Percentiles rank a stretch among this genome's conserved stretches.
Conservation (phyloP, 2,113 vertebrate genomes). For the Vombatus ursinus region DNA sequence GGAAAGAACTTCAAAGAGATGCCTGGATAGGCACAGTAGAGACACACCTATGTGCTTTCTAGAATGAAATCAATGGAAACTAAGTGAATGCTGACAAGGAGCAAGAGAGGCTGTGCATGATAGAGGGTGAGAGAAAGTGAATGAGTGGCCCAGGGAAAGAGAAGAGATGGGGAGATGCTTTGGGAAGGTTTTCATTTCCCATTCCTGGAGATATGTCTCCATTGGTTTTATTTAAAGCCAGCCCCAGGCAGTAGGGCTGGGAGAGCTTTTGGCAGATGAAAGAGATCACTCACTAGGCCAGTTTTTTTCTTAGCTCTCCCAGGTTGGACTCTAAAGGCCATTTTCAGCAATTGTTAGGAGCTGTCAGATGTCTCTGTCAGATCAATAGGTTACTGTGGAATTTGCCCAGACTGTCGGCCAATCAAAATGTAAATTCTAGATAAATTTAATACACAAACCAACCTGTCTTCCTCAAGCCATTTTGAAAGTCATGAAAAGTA, state of each 20-base stretch:
- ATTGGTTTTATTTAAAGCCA: constrained; percentile 78
- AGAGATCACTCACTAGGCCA: constrained; percentile 78
- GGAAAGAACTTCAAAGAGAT: constrained; percentile 29
- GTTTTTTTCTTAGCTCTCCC: constrained; percentile 65
- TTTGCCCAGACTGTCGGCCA: constrained; percentile 79
- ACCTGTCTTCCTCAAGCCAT: constrained; percentile 80
- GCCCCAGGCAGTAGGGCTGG: constrained; percentile 70
- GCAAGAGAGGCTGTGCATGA: constrained; percentile 21
- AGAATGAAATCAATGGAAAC: constrained; percentile 22
- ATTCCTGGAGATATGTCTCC: constrained; percentile 78
- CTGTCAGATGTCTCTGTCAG: constrained; percentile 83
- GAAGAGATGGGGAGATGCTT: constrained; percentile 24
- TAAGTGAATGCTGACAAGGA: background rate
- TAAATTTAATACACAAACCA: constrained; percentile 82
- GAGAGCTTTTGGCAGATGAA: constrained; percentile 78
- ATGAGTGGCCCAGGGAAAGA: background rate
- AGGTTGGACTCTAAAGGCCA: constrained; percentile 81
- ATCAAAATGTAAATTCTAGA: constrained; percentile 85
- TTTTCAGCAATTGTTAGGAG: constrained; percentile 81
- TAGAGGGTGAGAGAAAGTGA: background rate
- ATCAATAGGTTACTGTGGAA: constrained; percentile 81
- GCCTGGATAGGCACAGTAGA: background rate
- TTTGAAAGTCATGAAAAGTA: constrained; percentile 82
- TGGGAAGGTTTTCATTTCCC: constrained; percentile 66
- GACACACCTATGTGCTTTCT: background rate